Evolutionary conservation across 1,140 invertebrate species (phyloP), one percentile per base, ranked within the genome.

Genomic region (Carcinoscorpius rotundicauda): DNA sequence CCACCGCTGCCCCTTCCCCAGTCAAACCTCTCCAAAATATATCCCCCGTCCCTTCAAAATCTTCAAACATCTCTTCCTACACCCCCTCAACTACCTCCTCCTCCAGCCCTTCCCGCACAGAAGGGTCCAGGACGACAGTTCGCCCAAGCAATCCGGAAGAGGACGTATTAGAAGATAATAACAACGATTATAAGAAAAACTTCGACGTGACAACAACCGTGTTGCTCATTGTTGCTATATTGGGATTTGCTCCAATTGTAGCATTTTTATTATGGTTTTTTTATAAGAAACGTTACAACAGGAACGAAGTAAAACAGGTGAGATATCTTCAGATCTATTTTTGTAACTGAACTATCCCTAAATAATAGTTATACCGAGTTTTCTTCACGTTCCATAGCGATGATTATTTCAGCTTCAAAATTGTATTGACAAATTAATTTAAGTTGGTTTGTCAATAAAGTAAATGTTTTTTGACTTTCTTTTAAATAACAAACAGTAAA

Each of bases 281-380:
- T 10, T 69, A 68, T 11, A 63, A 66, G 60, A 67, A 66, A 53
- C 72, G 70, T 51, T 56, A 83, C 78, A 73, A 76, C 79, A 51
- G 85, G 4, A 58, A 66, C 9, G 63, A 66, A 48, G 9, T 63
- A 6, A 66, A 60, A 53, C 59, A 57, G 6, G 65, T 66, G 60
- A 62, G 64, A 50, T 9, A n/a, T 11, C 6, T 51, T 48, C 10
- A 3, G 5, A 1, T 10, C 3, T 63, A 49, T 58, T 63, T n/a
- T 4, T 5, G 29, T 29, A 29, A 29, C 29, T 29, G 29, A 29
- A 29, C 29, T 29, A 29, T 29, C 29, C 29, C 29, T 29, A 29
- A 29, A 29, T 29, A 29, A 29, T 29, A 29, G 29, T 29, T 29
- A 29, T 29, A 29, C 29, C 29, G 29, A 29, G n/a, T 29, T 29